Conservation (phyloP, 2,888 invertebrate genomes). For the Octodonta nipae region DNA sequence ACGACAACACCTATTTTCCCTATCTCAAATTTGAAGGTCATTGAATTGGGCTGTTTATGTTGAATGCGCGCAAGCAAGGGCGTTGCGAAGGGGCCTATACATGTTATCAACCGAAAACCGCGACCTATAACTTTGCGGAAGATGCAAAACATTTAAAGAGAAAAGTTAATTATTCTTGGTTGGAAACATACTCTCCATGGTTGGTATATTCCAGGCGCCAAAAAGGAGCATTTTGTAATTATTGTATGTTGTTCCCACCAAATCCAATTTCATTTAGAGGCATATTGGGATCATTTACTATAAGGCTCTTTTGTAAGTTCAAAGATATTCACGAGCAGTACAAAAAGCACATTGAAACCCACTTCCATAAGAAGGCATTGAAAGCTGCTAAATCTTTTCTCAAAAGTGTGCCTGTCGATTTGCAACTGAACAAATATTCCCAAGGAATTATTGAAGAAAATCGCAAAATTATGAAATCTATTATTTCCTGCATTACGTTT, state of each 20-base stretch:
- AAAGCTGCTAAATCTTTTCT: slow-evolving; percentile 20
- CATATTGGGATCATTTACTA: slow-evolving; percentile 18
- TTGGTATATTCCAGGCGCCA: slow-evolving; percentile 11
- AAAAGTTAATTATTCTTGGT: slow-evolving; percentile 15
- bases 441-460: slow-evolving; percentile 15
- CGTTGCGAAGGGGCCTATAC: no score
- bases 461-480: slow-evolving; percentile 15
- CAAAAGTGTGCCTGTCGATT: slow-evolving; percentile 10
- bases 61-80: no score
- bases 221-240: slow-evolving; percentile 10
- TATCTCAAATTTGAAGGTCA: no score
- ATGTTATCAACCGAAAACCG: no score
- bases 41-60: no score
- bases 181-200: slow-evolving; percentile 10
- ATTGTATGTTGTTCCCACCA: slow-evolving; percentile 7
- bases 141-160: slow-evolving; percentile 15
- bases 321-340: slow-evolving; percentile 10
- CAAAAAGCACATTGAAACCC: slow-evolving; percentile 10
- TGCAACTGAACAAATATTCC: slow-evolving; percentile 14
- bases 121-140: slow-evolving; percentile 7
- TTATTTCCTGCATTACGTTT: slow-evolving; percentile 16
- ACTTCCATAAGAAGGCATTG: slow-evolving; percentile 17
- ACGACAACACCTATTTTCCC: no score
- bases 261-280: slow-evolving; percentile 11
- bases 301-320: slow-evolving; percentile 14